Evolutionary conservation across 2,797 vertebrate species (phyloP).

Genomic region (Tympanoctomys barrerae): DNA sequence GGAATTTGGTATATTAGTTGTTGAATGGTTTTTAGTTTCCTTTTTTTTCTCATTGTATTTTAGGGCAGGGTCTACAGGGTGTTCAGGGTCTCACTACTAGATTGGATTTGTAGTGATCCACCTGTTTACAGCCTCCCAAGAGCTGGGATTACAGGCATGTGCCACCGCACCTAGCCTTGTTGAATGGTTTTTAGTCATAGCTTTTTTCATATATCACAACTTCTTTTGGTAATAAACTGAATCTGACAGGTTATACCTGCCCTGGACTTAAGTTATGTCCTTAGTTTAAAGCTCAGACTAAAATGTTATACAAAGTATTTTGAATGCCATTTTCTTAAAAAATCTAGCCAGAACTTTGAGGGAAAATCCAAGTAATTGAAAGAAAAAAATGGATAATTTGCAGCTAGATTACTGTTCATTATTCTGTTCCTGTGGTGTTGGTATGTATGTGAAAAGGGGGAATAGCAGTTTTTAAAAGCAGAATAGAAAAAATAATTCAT

Average conservation of each 20-base stretch:
- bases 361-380: constrained; percentile 49
- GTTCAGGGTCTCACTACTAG: no score
- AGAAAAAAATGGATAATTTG: constrained; percentile 40
- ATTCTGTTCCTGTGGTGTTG: background rate
- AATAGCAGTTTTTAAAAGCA: constrained; percentile 61
- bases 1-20: background rate
- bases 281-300: constrained; percentile 24
- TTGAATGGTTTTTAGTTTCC: background rate
- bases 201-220: background rate
- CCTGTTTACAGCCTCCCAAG: no score
- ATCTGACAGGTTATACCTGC: background rate
- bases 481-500: constrained; percentile 50
- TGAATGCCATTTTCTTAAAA: background rate
- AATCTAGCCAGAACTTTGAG: constrained; percentile 24
- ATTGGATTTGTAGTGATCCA: no score
- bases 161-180: background rate
- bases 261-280: background rate
- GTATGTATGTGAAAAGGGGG: background rate
- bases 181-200: background rate
- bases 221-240: background rate
- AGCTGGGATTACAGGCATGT: no score
- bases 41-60: no score
- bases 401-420: constrained; percentile 25
- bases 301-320: constrained; percentile 18
- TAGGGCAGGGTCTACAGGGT: no score